These are phyloP conservation scores for Zenarchopterus dispar DNA, from an alignment of 2,797 vertebrate genomes.

Conservation along the genomic window DNA sequence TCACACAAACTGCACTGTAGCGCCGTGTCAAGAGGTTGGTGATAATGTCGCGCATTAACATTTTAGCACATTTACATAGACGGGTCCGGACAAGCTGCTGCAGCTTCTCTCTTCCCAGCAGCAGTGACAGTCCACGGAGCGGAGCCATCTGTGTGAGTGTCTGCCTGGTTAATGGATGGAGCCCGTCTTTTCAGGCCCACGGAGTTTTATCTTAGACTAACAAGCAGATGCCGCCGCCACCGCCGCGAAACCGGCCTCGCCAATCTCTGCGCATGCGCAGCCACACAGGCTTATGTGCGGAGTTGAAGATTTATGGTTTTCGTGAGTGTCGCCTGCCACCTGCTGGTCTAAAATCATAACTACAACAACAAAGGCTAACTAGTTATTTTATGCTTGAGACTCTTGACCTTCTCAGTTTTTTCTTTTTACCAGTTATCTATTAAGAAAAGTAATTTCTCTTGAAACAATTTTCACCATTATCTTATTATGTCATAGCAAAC, in stretches of 20 bases:
- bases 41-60: slow-evolving; percentile 54
- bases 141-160: slow-evolving; percentile 56
- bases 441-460: too few species aligned
- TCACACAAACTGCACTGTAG: slow-evolving; percentile 28
- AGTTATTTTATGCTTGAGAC: background rate
- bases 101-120: slow-evolving; percentile 43
- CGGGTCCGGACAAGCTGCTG: slow-evolving; percentile 46
- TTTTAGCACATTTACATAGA: slow-evolving; percentile 50
- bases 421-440: background rate
- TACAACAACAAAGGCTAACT: background rate
- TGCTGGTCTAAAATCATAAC: slow-evolving; percentile 53
- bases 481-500: too few species aligned
- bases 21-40: slow-evolving; percentile 33
- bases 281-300: slow-evolving; percentile 6
- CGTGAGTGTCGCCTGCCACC: slow-evolving; percentile 58
- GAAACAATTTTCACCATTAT: too few species aligned
- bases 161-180: slow-evolving; percentile 66
- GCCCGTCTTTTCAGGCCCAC: slow-evolving; percentile 54
- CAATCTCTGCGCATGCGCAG: slow-evolving; percentile 36
- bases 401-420: background rate
- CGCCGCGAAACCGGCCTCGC: slow-evolving; percentile 49
- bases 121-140: slow-evolving; percentile 40
- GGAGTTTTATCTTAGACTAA: slow-evolving; percentile 73
- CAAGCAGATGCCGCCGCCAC: slow-evolving; percentile 66
- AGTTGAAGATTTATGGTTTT: background rate